Base-by-base conservation (phyloP, 1,140 invertebrate species). In the Oncopodura yosiiana region DNA sequence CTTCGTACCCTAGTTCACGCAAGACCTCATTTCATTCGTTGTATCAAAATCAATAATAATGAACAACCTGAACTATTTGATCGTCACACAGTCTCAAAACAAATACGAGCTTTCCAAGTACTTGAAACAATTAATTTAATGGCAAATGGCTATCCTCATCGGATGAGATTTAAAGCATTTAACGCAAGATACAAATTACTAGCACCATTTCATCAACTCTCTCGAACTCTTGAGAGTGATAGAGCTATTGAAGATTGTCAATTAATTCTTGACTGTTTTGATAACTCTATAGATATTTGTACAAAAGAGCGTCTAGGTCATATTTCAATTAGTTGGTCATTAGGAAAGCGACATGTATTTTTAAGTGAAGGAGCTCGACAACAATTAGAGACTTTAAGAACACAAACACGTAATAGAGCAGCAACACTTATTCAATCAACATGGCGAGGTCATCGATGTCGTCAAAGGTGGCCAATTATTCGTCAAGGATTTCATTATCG, bases 151-250 rank as follows among this genome's bases (percentile, higher is more conserved):
- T 92, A 88, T 70, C 90, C 91, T 5, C 91, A 95, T 71, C 78
- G 92, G 59, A 93, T 94, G 87, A 77, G 90, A 24, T 94, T 93
- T 70, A 91, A 90, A 69, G 86, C 87, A n/a, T 95, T 95, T 71
- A 87, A 86, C 68, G 75, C 79, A 1, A 77, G 90, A 21, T 94
- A 94, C 70, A 77, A 83, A 54, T 75, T 88, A 59, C 73, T 94
- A 30, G 86, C 83, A 4, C 83, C 84, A 27, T 87, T 86, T 67
- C 77, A 80, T 41, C 77, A 81, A 56, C 67, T 89, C 12, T 75
- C 82, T 16, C 74, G 85, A 6, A 77, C 76, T n/a, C 86, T 88
- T 64, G 85, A 88, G 46, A 86, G 89, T 65, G 86, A 89, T 49
- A 84, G 85, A 67, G 80, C 82, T 1, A 76, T 81, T 11, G 86